Conservation (phyloP, 2,113 vertebrate species). For the Falcunculus frontatus region DNA sequence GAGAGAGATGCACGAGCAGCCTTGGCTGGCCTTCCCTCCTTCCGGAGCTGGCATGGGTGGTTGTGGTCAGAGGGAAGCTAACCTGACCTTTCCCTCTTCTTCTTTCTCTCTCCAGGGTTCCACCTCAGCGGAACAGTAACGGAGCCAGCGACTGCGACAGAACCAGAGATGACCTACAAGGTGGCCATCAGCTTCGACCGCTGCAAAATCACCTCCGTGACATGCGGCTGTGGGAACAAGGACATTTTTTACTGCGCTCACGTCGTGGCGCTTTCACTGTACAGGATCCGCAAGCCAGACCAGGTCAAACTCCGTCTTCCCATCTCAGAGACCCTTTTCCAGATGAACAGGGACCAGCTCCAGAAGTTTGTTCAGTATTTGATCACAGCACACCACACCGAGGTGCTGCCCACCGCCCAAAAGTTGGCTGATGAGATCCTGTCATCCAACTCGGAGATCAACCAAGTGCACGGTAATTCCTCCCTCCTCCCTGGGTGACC, state of each 20-base stretch:
- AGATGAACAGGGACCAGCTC: slow-evolving; percentile 99
- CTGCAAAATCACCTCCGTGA: slow-evolving; percentile 99
- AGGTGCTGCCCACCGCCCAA: slow-evolving; percentile 97
- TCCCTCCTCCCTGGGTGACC: neutral
- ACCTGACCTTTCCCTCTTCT: neutral
- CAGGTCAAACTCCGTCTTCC: slow-evolving; percentile 97
- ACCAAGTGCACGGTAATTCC: slow-evolving; percentile 93
- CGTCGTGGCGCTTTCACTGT: slow-evolving; percentile 95
- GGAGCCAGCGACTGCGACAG: slow-evolving; percentile 83
- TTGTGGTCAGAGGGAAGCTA: neutral
- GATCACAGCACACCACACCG: slow-evolving; percentile 97
- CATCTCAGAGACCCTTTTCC: slow-evolving; percentile 98
- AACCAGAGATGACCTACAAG: slow-evolving; percentile 91
- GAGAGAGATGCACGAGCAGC: neutral
- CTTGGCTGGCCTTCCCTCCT: neutral
- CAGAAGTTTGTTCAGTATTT: slow-evolving; percentile 99
- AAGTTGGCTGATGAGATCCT: slow-evolving; percentile 98
- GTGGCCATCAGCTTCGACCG: slow-evolving; percentile 99
- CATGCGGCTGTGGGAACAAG: slow-evolving; percentile 95
- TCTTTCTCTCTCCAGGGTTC: slow-evolving; percentile 80
- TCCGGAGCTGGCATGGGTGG: neutral
- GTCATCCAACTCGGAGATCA: slow-evolving; percentile 98
- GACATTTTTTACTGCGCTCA: slow-evolving; percentile 99
- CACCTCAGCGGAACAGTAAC: slow-evolving; percentile 97
- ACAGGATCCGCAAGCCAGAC: slow-evolving; percentile 96